Evolutionary conservation across 2,888 invertebrate species (phyloP), one percentile per base, ranked within the genome.

Genomic region (Pegoplata infirma): DNA sequence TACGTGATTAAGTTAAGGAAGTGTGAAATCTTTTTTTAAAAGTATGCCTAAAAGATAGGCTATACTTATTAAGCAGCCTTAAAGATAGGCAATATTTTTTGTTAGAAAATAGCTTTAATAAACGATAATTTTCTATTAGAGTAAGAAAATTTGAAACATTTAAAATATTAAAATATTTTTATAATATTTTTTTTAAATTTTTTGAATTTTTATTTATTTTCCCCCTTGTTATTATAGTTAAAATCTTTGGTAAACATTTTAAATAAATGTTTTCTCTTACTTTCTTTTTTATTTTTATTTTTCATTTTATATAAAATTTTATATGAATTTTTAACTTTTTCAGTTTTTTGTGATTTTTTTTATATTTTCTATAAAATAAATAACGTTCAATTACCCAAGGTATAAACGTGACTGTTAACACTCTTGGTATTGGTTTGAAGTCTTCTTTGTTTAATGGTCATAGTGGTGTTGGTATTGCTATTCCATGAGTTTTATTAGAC

Each of bases 381-480:
- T 79, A 71, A 79, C 69, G 66, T 71, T 71, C 66, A 71, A 79
- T 79, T 79, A 67, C 49, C 61, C 51, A 36, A 67, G 71, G 56
- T 63, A 71, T 40, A 71, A 79, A 79, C 79, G 79, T 79, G 79
- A 79, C 79, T 79, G 55, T 51, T 69, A 19, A 44, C 56, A 46
- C 71, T 32, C 44, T 68, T 64, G 40, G 14, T 28, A 25, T 44
- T 55, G 53, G 16, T 59, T 59, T 49, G 17, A 17, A 23, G 32
- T 23, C 32, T 8, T 49, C 16, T 25, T 53, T 32, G n/a, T 17
- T 23, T 40, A 44, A 44, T 17, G 14, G 10, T 36, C 28, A 36
- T 46, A 16, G 12, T 36, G 46, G 12, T 53, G 28, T 28, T 53
- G n/a, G 12, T 49, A n/a, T n/a, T 36, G 16, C 16, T 63, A n/a